Base-by-base conservation (phyloP, 1,140 invertebrate genomes). In the Oppia nitens region DNA sequence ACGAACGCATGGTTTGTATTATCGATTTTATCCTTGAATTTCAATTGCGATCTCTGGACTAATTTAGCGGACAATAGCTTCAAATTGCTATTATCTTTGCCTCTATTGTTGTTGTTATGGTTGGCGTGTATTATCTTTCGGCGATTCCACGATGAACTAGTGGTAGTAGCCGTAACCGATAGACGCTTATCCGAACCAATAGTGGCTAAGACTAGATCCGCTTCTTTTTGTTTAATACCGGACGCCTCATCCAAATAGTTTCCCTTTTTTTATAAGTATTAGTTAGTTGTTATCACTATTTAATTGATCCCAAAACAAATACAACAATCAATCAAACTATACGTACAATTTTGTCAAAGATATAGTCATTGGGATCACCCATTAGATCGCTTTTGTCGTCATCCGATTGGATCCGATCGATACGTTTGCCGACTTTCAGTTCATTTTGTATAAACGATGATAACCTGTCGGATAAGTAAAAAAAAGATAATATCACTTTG, bases 21-120 rank as follows among this genome's bases (percentile, higher is more conserved):
- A 68, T 93, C 85, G 45, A 94, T 79, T 66, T 84, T 82, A 63
- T 87, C 83, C 68, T 83, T 83, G 66, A 95, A 96, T 53, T 75
- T 79, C 40, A 83, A 68, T 70, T 95, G 91, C 0, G 91, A 89
- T 60, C 85, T 77, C 45, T 81, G 74, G 55, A 54, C 53, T n/a
- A 60, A 56, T 20, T 24, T 25, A 29, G 53, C 53, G 25, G 54
- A n/a, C 1, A 62, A 24, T 32, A 53, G 40, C 27, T 45, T 51
- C 40, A 26, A 24, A 28, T 45, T 29, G 14, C 21, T 53, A 17
- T 51, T 29, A 2, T 14, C 20, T 28, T 55, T 14, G 29, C 4
- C 17, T 17, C 53, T 47, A 29, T 24, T 26, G n/a, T 29, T 20
- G 32, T 24, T 28, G n/a, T n/a, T n/a, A n/a, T n/a, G n/a, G n/a